Evolutionary conservation across 2,888 invertebrate genomes (phyloP), one percentile per base, ranked within the genome.

Genomic region (Acanthopleura granulata): DNA sequence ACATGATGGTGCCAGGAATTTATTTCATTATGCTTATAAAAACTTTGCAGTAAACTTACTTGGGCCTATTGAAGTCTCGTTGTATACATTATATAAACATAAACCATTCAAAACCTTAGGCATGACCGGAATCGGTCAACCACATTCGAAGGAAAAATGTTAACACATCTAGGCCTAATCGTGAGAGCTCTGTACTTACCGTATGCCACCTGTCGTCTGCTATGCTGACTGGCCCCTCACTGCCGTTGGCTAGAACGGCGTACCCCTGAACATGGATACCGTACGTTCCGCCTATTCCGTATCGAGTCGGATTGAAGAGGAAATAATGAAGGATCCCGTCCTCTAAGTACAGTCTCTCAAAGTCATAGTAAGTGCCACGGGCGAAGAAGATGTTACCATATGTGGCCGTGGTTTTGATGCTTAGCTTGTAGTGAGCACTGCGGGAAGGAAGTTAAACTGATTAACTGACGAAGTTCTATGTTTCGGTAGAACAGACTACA

Each of bases 281-380:
- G 72, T 77, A 81, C 4, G 83, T 80, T 22, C 79, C 77, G 1
- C 84, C 83, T 27, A 76, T 77, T 49, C 84, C 82, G 66, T 78
- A 77, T 25, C 76, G 76, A 16, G 76, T 76, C 18, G 83, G 84
- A 69, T 84, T 84, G 76, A 82, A 84, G 66, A 83, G 76, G 61
- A 84, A 80, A 75, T 83, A 82, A 78, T 83, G 77, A 66, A 84
- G 75, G 27, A 73, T 78, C 14, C 84, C 84, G 40, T 82, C 75
- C 40, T 78, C 73, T 12, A 84, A 72, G 78, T 79, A 83, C 57
- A 84, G 27, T 18, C 81, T 79, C 62, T 84, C 84, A 57, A 77
- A 83, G 72, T 84, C 84, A 61, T 79, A 27, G 78, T 78, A 0
- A 14, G 66, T 69, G n/a, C 83, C 83, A 69, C 80, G 80, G 29